Conservation (phyloP, 1,140 invertebrate genomes). For the Drosophila yakuba region DNA sequence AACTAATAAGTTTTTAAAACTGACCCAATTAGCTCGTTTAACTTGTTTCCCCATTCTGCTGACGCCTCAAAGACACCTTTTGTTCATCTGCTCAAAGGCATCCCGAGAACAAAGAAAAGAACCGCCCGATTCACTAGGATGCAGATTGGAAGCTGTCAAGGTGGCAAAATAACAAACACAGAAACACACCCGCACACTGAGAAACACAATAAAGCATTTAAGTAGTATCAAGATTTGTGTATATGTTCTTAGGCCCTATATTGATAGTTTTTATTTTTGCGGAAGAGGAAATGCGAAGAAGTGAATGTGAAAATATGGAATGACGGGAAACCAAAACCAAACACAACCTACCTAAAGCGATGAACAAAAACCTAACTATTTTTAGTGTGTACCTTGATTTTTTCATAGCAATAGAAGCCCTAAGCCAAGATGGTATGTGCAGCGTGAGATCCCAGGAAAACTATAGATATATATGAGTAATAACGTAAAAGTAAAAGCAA, state of each 20-base stretch:
- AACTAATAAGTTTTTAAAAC: slow-evolving; percentile 72
- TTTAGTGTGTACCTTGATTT: slow-evolving; percentile 83
- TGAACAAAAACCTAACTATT: slow-evolving; percentile 80
- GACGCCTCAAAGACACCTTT: slow-evolving; percentile 62
- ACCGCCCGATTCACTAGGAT: slow-evolving; percentile 3
- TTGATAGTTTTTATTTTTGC: slow-evolving; percentile 70
- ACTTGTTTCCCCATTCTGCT: slow-evolving; percentile 31
- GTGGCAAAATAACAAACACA: slow-evolving; percentile 41
- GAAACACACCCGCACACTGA: slow-evolving; percentile 32
- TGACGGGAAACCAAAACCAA: slow-evolving; percentile 44
- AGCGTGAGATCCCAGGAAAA: slow-evolving; percentile 32
- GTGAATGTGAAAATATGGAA: slow-evolving; percentile 3
- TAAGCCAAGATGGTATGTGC: slow-evolving; percentile 11
- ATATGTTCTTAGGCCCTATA: slow-evolving; percentile 70
- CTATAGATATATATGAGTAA: slow-evolving; percentile 55
- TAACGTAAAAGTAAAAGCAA: slow-evolving; percentile 80
- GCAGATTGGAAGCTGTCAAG: slow-evolving; percentile 40
- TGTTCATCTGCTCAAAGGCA: slow-evolving; percentile 59
- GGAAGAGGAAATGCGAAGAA: slow-evolving; percentile 22
- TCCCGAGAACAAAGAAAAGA: slow-evolving; percentile 19
- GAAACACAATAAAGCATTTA: slow-evolving; percentile 58
- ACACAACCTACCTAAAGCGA: slow-evolving; percentile 80
- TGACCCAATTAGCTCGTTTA: slow-evolving; percentile 72
- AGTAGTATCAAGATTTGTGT: slow-evolving; percentile 60
- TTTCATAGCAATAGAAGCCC: slow-evolving; percentile 61